Base-by-base conservation (phyloP, 2,113 vertebrate genomes). In the Leptobrachium ailaonicum region DNA sequence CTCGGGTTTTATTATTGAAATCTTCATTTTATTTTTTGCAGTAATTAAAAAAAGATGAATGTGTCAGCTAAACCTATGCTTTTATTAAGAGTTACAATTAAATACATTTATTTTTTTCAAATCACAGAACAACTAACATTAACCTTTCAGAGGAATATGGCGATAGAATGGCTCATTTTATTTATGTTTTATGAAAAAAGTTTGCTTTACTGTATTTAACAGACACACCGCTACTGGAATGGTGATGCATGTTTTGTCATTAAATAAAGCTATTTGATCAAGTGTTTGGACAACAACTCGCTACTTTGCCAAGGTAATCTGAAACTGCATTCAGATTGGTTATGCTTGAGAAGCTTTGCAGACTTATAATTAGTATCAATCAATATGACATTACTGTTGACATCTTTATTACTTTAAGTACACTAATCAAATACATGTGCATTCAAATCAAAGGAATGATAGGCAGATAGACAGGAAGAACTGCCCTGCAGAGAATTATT, bases 391-490 rank as follows among this genome's bases (percentile, higher is more conserved):
- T 83, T 82, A 64, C 81, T 87, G 87, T 85, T 88, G 91, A 92
- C 89, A 89, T 89, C 88, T 93, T 92, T 93, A 90, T 89, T 92
- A 88, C 88, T 88, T 91, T 90, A 92, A 93, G 91, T 86, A 87
- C 84, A 89, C 90, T 90, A 89, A 91, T 92, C 91, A 90, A 89
- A 92, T 88, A 88, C 84, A 90, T 88, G 84, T 86, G 83, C 84
- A 85, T 83, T 88, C 83, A 88, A 73, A 90, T 83, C 83, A 82
- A 85, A 88, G 86, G 88, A 88, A 0, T 89, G 90, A 91, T 84
- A 87, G 89, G 83, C 80, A 90, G 87, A 82, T 71, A 84, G 84
- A 84, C 83, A 83, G 2, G 76, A 77, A 71, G 85, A 84, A 85
- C 85, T 85, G 83, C 87, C 77, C 82, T 64, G 73, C 58, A 79